phyloP scores from a whole-genome alignment of 2,888 invertebrate genomes.

The Gortyna flavago region DNA sequence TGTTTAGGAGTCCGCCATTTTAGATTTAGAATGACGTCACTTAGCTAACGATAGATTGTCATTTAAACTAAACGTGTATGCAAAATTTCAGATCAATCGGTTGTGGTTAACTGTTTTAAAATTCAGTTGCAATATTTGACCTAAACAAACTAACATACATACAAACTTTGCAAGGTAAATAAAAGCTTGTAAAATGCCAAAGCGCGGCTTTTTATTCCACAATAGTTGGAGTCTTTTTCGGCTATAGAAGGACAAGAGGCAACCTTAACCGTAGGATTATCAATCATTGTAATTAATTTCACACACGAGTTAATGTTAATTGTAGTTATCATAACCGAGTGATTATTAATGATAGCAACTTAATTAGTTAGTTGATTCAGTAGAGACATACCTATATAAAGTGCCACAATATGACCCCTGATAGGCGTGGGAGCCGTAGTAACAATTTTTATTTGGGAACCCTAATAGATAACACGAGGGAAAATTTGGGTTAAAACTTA shows the following conservation, averaged over 20 bases:
- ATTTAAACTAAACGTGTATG: too few species aligned
- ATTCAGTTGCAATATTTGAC: too few species aligned
- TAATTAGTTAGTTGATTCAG: conserved; percentile 33
- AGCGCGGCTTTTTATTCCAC: background rate
- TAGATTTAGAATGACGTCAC: too few species aligned
- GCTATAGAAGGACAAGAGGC: background rate
- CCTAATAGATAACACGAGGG: conserved; percentile 13
- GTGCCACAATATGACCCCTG: background rate
- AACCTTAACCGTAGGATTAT: conserved; percentile 43
- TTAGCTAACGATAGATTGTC: too few species aligned
- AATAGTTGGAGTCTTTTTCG: background rate
- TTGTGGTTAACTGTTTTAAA: too few species aligned
- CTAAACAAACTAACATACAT: too few species aligned
- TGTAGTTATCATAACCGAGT: conserved; percentile 34
- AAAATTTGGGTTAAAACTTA: background rate
- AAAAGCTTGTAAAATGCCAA: background rate
- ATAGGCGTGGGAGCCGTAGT: background rate
- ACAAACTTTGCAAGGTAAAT: too few species aligned
- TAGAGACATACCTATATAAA: background rate
- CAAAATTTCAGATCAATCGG: too few species aligned
- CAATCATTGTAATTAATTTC: conserved; percentile 62
- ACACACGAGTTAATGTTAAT: conserved; percentile 35
- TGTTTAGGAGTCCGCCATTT: too few species aligned
- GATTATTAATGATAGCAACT: conserved; percentile 39
- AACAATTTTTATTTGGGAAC: background rate